Base-by-base conservation (phyloP, 1,140 invertebrate species). In the Cydia fagiglandana region DNA sequence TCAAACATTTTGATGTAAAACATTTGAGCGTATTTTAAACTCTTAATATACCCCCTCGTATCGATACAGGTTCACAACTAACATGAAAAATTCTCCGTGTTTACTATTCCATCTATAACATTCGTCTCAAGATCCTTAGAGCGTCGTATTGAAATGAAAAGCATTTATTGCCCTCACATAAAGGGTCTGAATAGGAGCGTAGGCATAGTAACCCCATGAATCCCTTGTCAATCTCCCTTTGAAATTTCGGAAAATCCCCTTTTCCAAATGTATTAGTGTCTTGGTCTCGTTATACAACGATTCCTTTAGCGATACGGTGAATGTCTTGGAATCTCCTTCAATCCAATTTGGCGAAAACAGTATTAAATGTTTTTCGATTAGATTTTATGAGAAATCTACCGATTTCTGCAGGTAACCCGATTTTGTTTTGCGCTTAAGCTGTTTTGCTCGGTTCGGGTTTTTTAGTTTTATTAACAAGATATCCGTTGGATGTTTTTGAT, bases 241-340 rank as follows among this genome's bases (percentile, higher is more conserved):
- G 66, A 70, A 70, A 70, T 68, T 68, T 34, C 66, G 4, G 30
- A 3, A 41, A 38, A 70, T 70, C 66, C 66, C 66, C 66, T 70
- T 70, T 70, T 45, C 66, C 66, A 70, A 70, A 70, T 41, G 66
- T 70, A 70, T 70, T 70, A 70, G 66, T 70, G n/a, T 70, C 34
- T 70, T 70, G 66, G 66, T 70, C 34, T 70, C 66, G 66, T 70
- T 70, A 70, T 17, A 70, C n/a, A 34, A 30, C 64, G 64, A 70
- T 45, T 70, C 34, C 66, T 70, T 70, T 70, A 38, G 30, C 13
- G 13, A 70, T 45, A 45, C 66, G 66, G 7, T 70, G 66, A 70
- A 70, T 70, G 47, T 74, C 20, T 74, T 74, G 45, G 30, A 53
- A 30, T 53, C 73, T 53, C 6, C 38, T 20, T 12, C 12, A 56